A percentile compares a stretch with the other conserved stretches of the same genome.
phyloP scores from a whole-genome alignment of 1,140 invertebrate genomes.

The Musca vetustissima region DNA sequence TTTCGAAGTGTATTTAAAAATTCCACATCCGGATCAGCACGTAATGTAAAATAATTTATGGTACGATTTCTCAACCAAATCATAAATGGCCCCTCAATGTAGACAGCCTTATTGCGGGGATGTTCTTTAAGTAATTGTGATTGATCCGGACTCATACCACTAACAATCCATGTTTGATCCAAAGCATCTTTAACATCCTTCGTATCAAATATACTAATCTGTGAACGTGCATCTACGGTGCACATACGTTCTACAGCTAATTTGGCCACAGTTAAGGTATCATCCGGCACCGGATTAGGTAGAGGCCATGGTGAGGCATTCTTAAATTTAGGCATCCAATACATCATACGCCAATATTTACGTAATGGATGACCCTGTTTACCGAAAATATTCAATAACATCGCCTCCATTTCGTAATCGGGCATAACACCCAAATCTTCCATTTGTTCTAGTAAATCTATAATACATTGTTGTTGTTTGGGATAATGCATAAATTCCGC shows the following conservation, averaged over 20 bases:
- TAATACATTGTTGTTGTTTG: constrained; percentile 89
- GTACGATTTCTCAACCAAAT: constrained; percentile 76
- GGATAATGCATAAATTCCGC: constrained; percentile 90
- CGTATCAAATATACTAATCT: constrained; percentile 71
- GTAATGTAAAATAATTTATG: constrained; percentile 85
- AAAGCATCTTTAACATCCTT: constrained; percentile 72
- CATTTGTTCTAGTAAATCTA: constrained; percentile 69
- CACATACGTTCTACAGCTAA: constrained; percentile 85
- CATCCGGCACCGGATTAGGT: constrained; percentile 72
- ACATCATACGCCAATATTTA: constrained; percentile 91
- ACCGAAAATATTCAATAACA: constrained; percentile 85
- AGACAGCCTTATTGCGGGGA: constrained; percentile 68
- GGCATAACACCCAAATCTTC: constrained; percentile 75
- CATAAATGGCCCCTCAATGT: constrained; percentile 84
- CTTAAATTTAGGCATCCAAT: constrained; percentile 98
- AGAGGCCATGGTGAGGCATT: constrained; percentile 88
- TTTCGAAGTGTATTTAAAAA: constrained; percentile 41
- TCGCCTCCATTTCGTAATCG: constrained; percentile 81
- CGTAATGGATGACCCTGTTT: constrained; percentile 72
- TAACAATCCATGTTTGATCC: constrained; percentile 94
- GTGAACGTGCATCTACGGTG: constrained; percentile 77
- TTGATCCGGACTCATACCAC: constrained; percentile 81
- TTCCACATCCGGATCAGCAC: constrained; percentile 63
- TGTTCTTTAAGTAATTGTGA: constrained; percentile 72
- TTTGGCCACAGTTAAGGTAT: constrained; percentile 79